Evolutionary conservation across 2,888 invertebrate species (phyloP), one percentile per base, ranked within the genome.

Genomic region (Fragum fragum): DNA sequence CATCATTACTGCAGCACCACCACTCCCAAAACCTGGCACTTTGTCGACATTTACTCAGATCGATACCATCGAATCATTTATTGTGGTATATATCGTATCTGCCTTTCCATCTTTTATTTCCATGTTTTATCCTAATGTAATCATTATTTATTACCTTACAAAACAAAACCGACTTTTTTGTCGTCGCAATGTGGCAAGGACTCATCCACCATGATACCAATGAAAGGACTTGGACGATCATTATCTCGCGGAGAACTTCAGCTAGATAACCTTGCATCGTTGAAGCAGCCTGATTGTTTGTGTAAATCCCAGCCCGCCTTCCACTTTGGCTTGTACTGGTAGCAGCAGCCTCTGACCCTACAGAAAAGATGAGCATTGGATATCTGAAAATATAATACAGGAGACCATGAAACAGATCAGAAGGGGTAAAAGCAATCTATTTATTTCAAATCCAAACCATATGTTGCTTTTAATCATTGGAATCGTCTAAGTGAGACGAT

Each of bases 201-300:
- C 36, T 81, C 77, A 63, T 81, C 71, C n/a, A 68, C 47, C 81
- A 77, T 77, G 18, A 74, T 81, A 36, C 81, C 77, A 28, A 81
- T 70, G 26, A 53, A 77, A 3, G 76, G 77, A 76, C 77, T 77
- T 52, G 36, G 23, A 71, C 73, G 18, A 70, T 16, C 23, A 71
- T 47, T 63, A 68, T 77, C 6, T 81, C 68, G 5, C 7, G 1
- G n/a, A n/a, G n/a, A n/a, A n/a, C n/a, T n/a, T n/a, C n/a, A n/a
- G n/a, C n/a, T n/a, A 28, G 76, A 29, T 1, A 74, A 59, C 1
- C 63, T 39, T 6, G 72, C 74, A 21, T 76, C n/a, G 21, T 70
- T 42, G 73, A 16, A 0, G 76, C 73, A 23, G 70, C 47, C 21
- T 53, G 53, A n/a, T 53, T 16, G 21, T 53, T 53, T n/a, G 53